Evolutionary conservation across 2,113 vertebrate species (phyloP).

Genomic region (Leptodactylus fuscus): DNA sequence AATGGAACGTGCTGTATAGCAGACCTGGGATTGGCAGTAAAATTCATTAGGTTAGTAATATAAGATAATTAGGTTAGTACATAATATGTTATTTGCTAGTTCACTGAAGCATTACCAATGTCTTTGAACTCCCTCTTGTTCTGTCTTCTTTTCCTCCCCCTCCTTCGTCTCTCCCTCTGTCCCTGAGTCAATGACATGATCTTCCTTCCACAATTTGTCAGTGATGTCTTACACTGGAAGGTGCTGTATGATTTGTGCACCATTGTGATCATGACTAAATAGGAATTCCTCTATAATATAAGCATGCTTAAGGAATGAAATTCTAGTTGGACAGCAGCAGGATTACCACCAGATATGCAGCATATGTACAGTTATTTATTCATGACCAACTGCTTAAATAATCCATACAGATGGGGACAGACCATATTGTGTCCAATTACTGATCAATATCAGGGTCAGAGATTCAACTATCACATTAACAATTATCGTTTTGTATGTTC

Average conservation of each 20-base stretch:
- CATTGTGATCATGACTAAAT: background rate
- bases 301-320: background rate
- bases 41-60: constrained; percentile 91
- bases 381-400: constrained; percentile 12
- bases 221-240: background rate
- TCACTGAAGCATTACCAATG: constrained; percentile 27
- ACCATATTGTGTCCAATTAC: background rate
- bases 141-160: background rate
- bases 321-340: background rate
- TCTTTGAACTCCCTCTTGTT: constrained; percentile 17
- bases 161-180: constrained; percentile 24
- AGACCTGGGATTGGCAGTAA: constrained; percentile 93
- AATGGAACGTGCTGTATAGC: constrained; percentile 96
- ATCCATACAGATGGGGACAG: background rate
- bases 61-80: constrained; percentile 36
- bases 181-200: background rate
- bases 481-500: background rate
- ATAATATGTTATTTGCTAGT: constrained; percentile 53
- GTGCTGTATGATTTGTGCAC: background rate
- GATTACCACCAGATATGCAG: no score
- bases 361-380: constrained; percentile 31
- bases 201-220: background rate
- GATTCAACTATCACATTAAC: background rate
- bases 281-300: background rate
- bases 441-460: background rate